Evolutionary conservation across 2,113 vertebrate species (phyloP), one percentile per base, ranked within the genome.

Genomic region (Syngnathus scovelli): DNA sequence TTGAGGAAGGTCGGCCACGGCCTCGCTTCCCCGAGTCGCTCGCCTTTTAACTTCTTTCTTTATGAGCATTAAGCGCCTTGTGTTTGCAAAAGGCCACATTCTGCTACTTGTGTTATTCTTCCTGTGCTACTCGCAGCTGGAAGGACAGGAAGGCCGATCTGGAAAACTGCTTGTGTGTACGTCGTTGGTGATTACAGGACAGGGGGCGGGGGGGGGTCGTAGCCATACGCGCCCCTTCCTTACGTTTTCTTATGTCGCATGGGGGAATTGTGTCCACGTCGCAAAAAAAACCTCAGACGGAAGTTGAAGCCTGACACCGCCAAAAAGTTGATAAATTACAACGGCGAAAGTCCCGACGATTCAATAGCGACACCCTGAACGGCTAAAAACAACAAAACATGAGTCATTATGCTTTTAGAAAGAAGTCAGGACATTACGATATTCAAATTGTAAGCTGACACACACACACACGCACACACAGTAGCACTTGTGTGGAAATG

Each of bases 401-500:
- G 19, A 48, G 44, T 48, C 15, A 48, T 48, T 43, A 9, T 3
- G 27, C 27, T 33, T 33, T 33, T 33, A 33, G 27, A 33, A 33
- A 33, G 27, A 33, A 33, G 27, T 33, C 27, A 33, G 27, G 27
- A 33, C 27, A 33, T 33, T 33, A 33, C 27, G 27, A 33, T 2
- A 33, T 33, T 33, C 27, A 33, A 33, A 33, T 33, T 33, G 27
- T 33, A 33, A 33, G 27, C 27, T 33, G 27, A 33, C 27, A 33
- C 27, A 80, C 21, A 23, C n/a, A 52, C 21, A 33, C 27, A 33
- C 27, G 78, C 21, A 23, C n/a, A 52, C 21, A 55, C n/a, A 63
- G 69, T 64, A 56, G 71, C 83, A 82, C 88, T 76, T 90, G 81
- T 87, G 60, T 85, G 75, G 76, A 79, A 71, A 82, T 78, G 9